Percentiles rank a stretch among this genome's conserved stretches.
Conservation (phyloP, 2,797 vertebrate species). For the Petrocephalus sullivani region DNA sequence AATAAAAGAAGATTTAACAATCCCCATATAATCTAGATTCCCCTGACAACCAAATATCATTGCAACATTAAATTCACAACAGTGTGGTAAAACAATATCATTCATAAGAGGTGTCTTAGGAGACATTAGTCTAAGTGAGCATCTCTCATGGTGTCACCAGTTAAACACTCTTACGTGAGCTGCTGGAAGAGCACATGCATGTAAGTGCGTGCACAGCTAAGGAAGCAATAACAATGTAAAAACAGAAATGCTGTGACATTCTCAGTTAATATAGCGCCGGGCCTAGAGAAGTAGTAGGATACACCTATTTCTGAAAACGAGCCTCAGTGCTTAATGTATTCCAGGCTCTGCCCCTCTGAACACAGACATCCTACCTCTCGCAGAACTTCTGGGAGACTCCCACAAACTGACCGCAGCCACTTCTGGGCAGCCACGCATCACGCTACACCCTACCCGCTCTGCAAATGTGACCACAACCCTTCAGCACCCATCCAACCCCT, state of each 20-base stretch:
- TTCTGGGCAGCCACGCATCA: not conserved
- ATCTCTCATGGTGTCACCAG: not conserved
- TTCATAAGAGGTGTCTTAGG: slow-evolving; percentile 5
- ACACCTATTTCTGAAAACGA: not conserved
- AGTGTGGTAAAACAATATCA: not conserved
- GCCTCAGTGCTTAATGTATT: not conserved
- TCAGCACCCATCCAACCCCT: not conserved
- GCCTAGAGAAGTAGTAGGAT: not conserved
- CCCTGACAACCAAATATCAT: not conserved
- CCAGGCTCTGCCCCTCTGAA: not conserved
- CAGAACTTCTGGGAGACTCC: not conserved
- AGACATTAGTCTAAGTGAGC: not conserved
- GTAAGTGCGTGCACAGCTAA: not conserved
- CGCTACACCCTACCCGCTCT: not conserved
- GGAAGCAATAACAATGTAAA: not conserved
- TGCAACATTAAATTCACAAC: not conserved
- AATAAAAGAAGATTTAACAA: slow-evolving; percentile 7
- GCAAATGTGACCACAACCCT: not conserved
- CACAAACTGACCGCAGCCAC: not conserved
- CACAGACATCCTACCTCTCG: not conserved
- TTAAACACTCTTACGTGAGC: not conserved
- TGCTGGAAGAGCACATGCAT: not conserved
- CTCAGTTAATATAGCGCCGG: not conserved
- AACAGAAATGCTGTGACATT: not conserved
- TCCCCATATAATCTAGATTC: slow-evolving; percentile 4